Evolutionary conservation across 2,113 vertebrate species (phyloP).

Genomic region (Meleagris gallopavo): DNA sequence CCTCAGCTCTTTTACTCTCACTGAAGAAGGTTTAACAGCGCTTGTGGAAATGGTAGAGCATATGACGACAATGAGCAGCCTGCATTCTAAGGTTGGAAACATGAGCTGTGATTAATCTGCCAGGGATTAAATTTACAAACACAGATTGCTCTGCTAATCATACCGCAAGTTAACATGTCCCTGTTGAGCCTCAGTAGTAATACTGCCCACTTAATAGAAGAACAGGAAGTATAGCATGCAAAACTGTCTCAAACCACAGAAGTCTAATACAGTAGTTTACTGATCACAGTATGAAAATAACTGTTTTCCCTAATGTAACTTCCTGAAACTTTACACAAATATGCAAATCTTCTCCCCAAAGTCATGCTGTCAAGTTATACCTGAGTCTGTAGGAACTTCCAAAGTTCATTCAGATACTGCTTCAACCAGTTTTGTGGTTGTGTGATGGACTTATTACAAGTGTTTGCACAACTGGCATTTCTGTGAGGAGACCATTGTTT

Average conservation of each 20-base stretch:
- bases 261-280: background rate
- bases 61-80: background rate
- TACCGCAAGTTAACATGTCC: background rate
- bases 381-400: background rate
- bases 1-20: background rate
- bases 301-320: background rate
- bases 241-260: background rate
- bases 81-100: background rate
- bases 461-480: background rate
- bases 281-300: background rate
- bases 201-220: background rate
- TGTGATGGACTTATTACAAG: fast-evolving
- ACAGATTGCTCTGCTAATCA: background rate
- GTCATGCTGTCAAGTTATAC: background rate
- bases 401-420: background rate
- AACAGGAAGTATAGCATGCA: background rate
- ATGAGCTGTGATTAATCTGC: background rate
- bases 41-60: background rate
- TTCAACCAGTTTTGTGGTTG: background rate
- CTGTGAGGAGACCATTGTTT: background rate
- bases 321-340: background rate
- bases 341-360: background rate
- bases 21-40: background rate
- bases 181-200: background rate
- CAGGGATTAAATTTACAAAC: background rate